Percentiles rank a stretch among this genome's conserved stretches.
Conservation (phyloP, 2,888 invertebrate genomes). For the Drosophila demipolita region DNA sequence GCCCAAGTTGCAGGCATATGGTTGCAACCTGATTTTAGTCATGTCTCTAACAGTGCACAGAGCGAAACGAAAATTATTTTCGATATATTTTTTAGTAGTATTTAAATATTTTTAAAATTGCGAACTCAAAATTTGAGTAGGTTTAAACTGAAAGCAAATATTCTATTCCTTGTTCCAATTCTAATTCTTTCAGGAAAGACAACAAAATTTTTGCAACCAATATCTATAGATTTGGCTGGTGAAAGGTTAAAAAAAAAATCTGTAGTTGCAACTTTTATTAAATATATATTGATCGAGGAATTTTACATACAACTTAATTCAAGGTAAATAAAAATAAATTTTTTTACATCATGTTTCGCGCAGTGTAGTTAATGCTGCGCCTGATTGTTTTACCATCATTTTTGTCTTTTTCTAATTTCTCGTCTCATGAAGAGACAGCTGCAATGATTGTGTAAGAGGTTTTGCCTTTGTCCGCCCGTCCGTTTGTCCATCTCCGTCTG, state of each 20-base stretch:
- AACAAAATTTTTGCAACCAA: neutral
- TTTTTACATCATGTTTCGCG: neutral
- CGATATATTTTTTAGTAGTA: neutral
- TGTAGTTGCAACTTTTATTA: neutral
- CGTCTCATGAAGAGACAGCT: constrained; percentile 64
- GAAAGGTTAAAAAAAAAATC: neutral
- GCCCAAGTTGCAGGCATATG: constrained; percentile 33
- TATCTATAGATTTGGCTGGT: neutral
- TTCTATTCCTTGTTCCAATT: neutral
- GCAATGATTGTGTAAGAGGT: constrained; percentile 73
- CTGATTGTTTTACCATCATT: constrained; percentile 25
- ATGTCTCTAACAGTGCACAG: neutral
- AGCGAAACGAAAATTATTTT: neutral
- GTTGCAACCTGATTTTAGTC: constrained; percentile 18
- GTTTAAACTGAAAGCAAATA: neutral
- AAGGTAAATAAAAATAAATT: neutral
- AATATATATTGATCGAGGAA: neutral
- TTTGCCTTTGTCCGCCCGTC: constrained; percentile 9
- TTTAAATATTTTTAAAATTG: too few relatives aligned
- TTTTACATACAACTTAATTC: neutral
- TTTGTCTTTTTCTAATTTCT: constrained; percentile 73
- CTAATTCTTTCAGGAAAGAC: neutral
- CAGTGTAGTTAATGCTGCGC: constrained; percentile 12
- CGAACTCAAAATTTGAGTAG: too few relatives aligned
- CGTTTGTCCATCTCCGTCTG: constrained; percentile 1